Conservation (phyloP, 2,797 vertebrate species). For the Poeciliopsis infans region DNA sequence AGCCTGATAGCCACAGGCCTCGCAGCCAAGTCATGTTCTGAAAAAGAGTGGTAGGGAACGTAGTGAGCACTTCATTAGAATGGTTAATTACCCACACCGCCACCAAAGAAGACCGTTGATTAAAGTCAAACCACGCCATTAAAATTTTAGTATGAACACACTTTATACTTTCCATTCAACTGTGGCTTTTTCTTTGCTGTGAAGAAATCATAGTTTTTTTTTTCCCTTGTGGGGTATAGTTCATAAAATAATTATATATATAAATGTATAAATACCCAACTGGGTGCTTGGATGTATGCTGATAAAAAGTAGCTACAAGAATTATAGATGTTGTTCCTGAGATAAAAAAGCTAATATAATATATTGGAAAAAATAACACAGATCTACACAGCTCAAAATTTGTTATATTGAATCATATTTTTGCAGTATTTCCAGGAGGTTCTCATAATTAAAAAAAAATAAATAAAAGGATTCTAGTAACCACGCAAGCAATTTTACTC, state of each 20-base stretch:
- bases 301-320: background rate
- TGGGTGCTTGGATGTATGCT: background rate
- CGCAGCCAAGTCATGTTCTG: constrained; percentile 81
- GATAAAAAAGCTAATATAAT: background rate
- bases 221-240: constrained; percentile 38
- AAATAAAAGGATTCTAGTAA: background rate
- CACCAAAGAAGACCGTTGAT: constrained; percentile 76
- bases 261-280: too few species aligned
- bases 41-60: constrained; percentile 72
- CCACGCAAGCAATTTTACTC: background rate
- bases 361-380: background rate
- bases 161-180: constrained; percentile 28
- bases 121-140: constrained; percentile 78
- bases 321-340: background rate
- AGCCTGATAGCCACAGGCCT: constrained; percentile 72
- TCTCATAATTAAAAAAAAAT: background rate
- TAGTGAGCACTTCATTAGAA: constrained; percentile 82
- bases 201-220: constrained; percentile 43
- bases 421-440: background rate
- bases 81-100: constrained; percentile 81
- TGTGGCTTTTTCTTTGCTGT: constrained; percentile 44
- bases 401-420: background rate
- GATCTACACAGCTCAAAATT: background rate
- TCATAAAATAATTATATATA: constrained; percentile 49
- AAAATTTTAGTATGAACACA: constrained; percentile 71